Conservation (phyloP, 1,140 invertebrate species). For the Drosophila melanica region DNA sequence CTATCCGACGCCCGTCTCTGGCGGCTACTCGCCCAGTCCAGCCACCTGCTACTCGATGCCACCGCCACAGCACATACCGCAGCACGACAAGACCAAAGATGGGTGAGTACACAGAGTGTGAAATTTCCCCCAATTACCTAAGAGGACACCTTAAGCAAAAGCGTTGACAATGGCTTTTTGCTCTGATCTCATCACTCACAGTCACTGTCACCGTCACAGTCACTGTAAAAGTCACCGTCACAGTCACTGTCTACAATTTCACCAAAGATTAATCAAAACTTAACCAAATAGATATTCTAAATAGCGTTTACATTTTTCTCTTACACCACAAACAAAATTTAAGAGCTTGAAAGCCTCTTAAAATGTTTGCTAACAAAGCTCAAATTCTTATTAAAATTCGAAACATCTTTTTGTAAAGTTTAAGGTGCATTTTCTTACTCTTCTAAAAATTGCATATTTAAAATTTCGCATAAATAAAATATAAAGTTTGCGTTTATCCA, state of each 20-base stretch:
- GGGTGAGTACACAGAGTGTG: conserved; percentile 86
- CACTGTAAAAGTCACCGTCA: neutral
- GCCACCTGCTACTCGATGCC: conserved; percentile 93
- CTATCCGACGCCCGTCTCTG: conserved; percentile 87
- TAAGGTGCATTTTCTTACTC: too few species aligned
- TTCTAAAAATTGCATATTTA: too few species aligned
- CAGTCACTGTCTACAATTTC: conserved; percentile 2
- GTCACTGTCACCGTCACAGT: conserved; percentile 9
- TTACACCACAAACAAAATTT: too few species aligned
- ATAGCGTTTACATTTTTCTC: too few species aligned
- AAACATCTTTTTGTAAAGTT: too few species aligned
- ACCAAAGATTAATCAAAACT: too few species aligned
- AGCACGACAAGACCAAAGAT: conserved; percentile 90
- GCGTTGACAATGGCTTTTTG: neutral
- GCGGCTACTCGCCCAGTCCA: conserved; percentile 89
- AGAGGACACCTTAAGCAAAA: conserved; percentile 29
- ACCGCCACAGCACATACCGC: conserved; percentile 89
- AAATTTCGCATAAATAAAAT: too few species aligned
- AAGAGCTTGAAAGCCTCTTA: too few species aligned
- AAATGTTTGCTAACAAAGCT: too few species aligned
- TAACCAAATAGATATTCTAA: too few species aligned
- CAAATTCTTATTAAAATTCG: too few species aligned
- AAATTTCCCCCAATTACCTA: conserved; percentile 39
- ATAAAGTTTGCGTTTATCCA: too few species aligned
- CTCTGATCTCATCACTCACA: conserved; percentile 11